Conservation (phyloP, 1,140 invertebrate species). For the Gryon sp. region DNA sequence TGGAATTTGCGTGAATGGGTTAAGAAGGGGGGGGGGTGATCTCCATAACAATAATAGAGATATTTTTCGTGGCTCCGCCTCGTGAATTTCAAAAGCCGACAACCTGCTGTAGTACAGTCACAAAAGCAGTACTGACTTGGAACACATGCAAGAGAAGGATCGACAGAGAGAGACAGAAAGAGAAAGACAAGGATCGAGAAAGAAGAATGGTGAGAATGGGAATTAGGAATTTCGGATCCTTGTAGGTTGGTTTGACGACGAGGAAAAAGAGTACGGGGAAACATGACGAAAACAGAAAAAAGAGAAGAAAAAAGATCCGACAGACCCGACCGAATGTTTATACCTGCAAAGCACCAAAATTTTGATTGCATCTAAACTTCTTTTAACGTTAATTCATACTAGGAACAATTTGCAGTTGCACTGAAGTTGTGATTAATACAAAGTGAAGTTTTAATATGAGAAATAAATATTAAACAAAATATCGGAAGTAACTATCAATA, state of each 20-base stretch:
- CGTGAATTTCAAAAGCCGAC: constrained; percentile 69
- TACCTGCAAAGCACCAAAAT: constrained; percentile 62
- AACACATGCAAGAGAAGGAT: constrained; percentile 15
- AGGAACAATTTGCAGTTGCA: no score
- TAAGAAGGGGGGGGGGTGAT: constrained; percentile 70
- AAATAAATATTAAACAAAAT: no score
- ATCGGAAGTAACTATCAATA: no score
- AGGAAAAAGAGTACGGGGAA: constrained; percentile 63
- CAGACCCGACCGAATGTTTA: constrained; percentile 59
- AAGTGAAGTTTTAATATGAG: no score
- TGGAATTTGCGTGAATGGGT: constrained; percentile 51
- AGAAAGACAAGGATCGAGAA: no score
- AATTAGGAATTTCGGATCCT: constrained; percentile 73
- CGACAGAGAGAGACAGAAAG: no score
- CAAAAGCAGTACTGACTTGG: constrained; percentile 27
- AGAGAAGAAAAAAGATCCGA: constrained; percentile 58
- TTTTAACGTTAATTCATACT: constrained; percentile 16
- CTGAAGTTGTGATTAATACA: no score
- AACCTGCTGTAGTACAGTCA: constrained; percentile 40
- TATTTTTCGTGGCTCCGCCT: constrained; percentile 68
- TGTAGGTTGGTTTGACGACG: constrained; percentile 61
- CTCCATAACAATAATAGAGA: constrained; percentile 79
- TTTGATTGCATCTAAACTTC: constrained; percentile 15
- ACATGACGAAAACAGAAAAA: no score
- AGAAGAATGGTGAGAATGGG: constrained; percentile 67